Evolutionary conservation across 2,797 vertebrate species (phyloP).

Genomic region (Coregonus sp.): DNA sequence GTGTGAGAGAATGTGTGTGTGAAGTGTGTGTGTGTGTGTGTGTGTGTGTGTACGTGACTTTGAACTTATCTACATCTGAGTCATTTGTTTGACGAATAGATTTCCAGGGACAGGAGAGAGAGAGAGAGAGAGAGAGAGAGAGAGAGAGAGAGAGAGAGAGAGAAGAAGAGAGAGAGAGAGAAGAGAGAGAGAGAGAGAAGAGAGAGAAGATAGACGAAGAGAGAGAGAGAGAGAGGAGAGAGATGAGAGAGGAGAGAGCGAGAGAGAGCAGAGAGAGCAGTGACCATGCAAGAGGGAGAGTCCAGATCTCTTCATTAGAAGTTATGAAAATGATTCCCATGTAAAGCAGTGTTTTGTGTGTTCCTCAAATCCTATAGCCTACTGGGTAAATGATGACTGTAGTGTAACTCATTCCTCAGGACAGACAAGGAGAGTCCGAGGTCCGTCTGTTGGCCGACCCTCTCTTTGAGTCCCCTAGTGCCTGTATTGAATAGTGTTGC

Average conservation of each 20-base stretch:
- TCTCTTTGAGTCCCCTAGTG: background rate
- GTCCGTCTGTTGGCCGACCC: background rate
- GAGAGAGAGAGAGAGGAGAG: background rate
- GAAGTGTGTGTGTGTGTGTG: constrained; percentile 3
- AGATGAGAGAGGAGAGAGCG: background rate
- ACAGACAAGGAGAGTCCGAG: too few species aligned
- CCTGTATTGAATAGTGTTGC: background rate
- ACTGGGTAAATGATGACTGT: too few species aligned
- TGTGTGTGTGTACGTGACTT: constrained; percentile 6
- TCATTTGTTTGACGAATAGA: constrained; percentile 21
- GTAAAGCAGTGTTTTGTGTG: background rate
- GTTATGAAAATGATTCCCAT: background rate
- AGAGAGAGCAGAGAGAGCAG: background rate
- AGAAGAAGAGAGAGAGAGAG: constrained; percentile 1
- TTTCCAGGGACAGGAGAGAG: background rate
- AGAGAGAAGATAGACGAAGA: background rate
- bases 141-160: background rate
- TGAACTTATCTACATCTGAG: constrained; percentile 9
- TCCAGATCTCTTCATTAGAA: background rate
- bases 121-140: background rate
- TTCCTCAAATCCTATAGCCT: background rate
- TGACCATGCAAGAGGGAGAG: background rate
- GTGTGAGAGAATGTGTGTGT: constrained; percentile 6
- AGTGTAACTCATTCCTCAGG: too few species aligned
- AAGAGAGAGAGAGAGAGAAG: background rate